These are phyloP conservation scores for Lepilemur septentrionalis DNA, from an alignment of 2,797 vertebrate species.

Conservation along the genomic window DNA sequence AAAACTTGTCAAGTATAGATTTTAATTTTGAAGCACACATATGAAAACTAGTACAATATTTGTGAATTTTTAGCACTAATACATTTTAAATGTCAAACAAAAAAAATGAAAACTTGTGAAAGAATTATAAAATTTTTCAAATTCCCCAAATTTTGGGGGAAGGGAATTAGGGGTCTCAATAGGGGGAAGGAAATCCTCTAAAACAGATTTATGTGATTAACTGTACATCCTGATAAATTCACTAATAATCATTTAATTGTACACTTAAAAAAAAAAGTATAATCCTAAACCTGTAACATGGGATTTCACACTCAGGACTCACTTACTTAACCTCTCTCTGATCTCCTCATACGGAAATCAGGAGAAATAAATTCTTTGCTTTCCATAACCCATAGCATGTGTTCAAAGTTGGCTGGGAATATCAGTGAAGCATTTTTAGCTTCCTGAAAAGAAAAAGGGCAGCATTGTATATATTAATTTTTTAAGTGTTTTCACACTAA, in stretches of 20 bases:
- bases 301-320: not conserved
- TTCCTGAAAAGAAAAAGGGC: not conserved
- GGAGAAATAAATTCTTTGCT: not conserved
- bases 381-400: not conserved
- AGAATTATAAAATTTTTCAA: conserved; percentile 10
- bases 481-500: conserved; percentile 32
- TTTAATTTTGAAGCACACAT: conserved; percentile 34
- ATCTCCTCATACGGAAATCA: not conserved
- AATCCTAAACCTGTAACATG: not conserved
- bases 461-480: not conserved
- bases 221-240: too few relatives aligned
- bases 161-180: too few relatives aligned
- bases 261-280: not conserved
- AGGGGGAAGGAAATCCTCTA: too few relatives aligned
- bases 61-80: not conserved
- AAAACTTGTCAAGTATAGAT: conserved; percentile 6
- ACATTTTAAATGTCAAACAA: conserved; percentile 29
- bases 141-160: not conserved
- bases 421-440: not conserved
- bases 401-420: not conserved
- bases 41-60: not conserved
- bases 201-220: too few relatives aligned
- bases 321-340: not conserved
- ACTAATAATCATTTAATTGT: too few relatives aligned
- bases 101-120: conserved; percentile 36